A percentile compares a stretch with the other conserved stretches of the same genome.
Conservation (phyloP, 2,797 vertebrate genomes). For the Phalanger gymnotis region DNA sequence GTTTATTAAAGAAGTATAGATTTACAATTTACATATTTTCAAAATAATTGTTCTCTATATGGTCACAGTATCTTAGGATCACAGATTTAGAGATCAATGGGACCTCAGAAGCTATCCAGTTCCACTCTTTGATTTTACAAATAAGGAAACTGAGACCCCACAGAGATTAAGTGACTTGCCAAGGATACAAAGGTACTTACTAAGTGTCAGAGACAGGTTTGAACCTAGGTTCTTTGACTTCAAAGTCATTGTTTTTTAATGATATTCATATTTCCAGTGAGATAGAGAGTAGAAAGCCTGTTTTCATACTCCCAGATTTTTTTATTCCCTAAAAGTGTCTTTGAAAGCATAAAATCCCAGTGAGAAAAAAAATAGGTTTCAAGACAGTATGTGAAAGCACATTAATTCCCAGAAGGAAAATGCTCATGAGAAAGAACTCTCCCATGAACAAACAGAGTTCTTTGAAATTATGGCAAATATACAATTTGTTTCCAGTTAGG, state of each 20-base stretch:
- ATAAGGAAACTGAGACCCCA: not conserved
- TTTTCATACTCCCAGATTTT: not conserved
- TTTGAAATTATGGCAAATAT: not conserved
- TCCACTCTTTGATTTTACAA: not conserved
- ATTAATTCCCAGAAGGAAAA: not conserved
- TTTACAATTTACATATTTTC: not conserved
- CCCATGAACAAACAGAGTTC: not conserved
- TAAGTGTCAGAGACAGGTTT: not conserved
- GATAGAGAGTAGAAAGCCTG: not conserved
- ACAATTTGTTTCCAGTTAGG: not conserved
- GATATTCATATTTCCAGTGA: not conserved
- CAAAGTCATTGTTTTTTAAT: not conserved
- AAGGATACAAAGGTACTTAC: not conserved
- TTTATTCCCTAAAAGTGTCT: not conserved
- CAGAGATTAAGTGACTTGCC: not conserved
- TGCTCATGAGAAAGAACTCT: not conserved
- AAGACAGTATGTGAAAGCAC: not conserved
- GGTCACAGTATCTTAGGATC: not conserved
- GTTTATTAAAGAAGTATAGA: constrained; percentile 50
- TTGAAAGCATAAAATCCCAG: not conserved
- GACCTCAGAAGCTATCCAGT: not conserved
- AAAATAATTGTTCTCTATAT: not conserved
- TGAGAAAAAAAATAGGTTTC: not conserved
- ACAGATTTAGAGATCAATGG: not conserved
- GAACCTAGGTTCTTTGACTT: not conserved